These are phyloP conservation scores for Coranthus polyacanthus DNA, from an alignment of 2,797 vertebrate species.

Conservation along the genomic window DNA sequence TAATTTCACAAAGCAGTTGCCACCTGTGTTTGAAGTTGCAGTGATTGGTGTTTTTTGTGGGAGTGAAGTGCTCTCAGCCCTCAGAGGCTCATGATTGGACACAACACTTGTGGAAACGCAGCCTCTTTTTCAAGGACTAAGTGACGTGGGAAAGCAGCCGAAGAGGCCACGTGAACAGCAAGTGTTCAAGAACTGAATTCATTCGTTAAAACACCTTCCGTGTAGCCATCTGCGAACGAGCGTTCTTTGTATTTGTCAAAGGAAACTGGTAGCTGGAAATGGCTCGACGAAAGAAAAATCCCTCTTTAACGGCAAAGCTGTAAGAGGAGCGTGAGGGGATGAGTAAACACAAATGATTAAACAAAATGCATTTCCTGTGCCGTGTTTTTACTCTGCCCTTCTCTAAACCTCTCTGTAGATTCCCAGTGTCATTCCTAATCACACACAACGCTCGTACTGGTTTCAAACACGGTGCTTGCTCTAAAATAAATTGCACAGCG, in stretches of 20 bases:
- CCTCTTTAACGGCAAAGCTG: conserved; percentile 6
- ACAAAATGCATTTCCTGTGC: conserved; percentile 25
- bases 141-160: conserved; percentile 59
- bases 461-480: conserved; percentile 32
- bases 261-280: conserved; percentile 9
- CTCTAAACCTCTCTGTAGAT: conserved; percentile 26
- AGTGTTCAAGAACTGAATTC: too few species aligned
- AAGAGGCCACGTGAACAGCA: conserved; percentile 33
- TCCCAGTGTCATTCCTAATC: conserved; percentile 57
- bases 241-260: conserved; percentile 2
- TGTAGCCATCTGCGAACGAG: conserved; percentile 1
- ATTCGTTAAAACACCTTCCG: conserved; percentile 30
- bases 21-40: conserved; percentile 29
- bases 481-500: conserved; percentile 30
- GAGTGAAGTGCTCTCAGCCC: conserved; percentile 48
- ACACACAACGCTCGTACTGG: conserved; percentile 27
- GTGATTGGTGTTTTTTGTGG: conserved; percentile 22
- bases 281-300: conserved; percentile 7
- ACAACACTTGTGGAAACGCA: conserved; percentile 32
- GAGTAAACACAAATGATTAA: conserved; percentile 42
- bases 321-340: conserved; percentile 30
- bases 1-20: neutral
- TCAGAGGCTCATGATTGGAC: conserved; percentile 37
- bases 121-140: conserved; percentile 44
- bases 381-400: conserved; percentile 13